Base-by-base conservation (phyloP, 2,113 vertebrate genomes). In the Aspidoscelis tigris region DNA sequence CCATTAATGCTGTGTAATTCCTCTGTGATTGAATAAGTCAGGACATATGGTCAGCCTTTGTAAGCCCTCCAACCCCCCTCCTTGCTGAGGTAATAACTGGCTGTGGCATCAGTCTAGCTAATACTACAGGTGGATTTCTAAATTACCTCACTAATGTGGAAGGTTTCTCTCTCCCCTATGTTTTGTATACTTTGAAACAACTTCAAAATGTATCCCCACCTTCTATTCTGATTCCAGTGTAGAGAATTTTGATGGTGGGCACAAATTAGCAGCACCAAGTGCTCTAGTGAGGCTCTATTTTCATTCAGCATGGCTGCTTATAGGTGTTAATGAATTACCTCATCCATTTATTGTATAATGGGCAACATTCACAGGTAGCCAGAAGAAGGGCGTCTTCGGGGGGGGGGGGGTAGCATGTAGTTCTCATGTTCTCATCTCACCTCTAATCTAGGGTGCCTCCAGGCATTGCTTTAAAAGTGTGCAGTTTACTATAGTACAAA, bases 31-130 rank as follows among this genome's bases (percentile, higher is more conserved):
- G 68, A 84, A 72, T 84, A 84, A 71, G 68, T 84, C 50, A 71
- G 76, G 75, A 84, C 83, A 84, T 84, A 84, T 71, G 76, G 68
- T 61, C 55, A 84, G 76, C 26, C 41, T 33, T 5, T 78, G 41
- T 64, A 64, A 78, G 53, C 26, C 53, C 47, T 79, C 41, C 76
- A 84, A 50, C 26, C 68, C 18, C 33, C 24, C 58, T 65, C 55
- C 55, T 79, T 65, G 26, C 20, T 84, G 83, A 84, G 26, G 83
- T 79, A 79, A 78, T 84, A 69, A n/a, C 74, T 78, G 81, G 81
- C 61, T 68, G 7, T 76, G 73, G 43, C 72, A 76, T 76, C 61
- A 33, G 26, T 65, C 26, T 75, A 82, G 71, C 58, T 82, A 82
- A 82, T 82, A 71, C 81, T 64, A 39, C 73, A 84, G 76, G 53